phyloP scores from a whole-genome alignment of 2,113 vertebrate species.

The Anas platyrhynchos region DNA sequence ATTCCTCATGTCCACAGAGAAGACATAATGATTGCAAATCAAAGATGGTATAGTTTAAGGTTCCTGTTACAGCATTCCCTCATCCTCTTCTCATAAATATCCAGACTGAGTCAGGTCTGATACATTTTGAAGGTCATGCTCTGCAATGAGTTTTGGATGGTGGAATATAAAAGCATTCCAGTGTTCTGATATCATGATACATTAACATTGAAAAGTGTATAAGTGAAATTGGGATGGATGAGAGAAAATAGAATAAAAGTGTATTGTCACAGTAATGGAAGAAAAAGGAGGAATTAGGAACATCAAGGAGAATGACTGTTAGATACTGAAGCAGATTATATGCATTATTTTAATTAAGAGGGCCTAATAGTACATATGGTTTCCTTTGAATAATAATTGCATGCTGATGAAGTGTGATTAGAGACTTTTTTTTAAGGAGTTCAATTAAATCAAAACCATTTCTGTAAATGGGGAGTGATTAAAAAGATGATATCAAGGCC shows the following conservation, averaged over 20 bases:
- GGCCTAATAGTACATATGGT: slow-evolving; percentile 68
- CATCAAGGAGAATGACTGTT: slow-evolving; percentile 42
- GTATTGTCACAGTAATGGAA: slow-evolving; percentile 6
- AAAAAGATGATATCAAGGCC: slow-evolving; percentile 68
- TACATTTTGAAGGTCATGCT: neutral
- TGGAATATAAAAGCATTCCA: neutral
- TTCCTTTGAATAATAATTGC: slow-evolving; percentile 74
- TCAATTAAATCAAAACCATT: slow-evolving; percentile 76
- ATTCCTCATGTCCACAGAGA: neutral
- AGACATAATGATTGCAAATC: neutral
- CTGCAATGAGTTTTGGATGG: neutral
- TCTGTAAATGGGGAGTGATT: slow-evolving; percentile 71
- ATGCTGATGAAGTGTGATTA: slow-evolving; percentile 75
- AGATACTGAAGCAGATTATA: slow-evolving; percentile 54
- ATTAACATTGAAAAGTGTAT: neutral
- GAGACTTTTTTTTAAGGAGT: slow-evolving; percentile 57
- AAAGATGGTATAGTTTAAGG: neutral
- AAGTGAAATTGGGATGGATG: neutral
- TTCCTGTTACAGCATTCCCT: neutral
- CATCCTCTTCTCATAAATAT: neutral
- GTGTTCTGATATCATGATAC: neutral
- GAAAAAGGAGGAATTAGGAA: slow-evolving; percentile 43
- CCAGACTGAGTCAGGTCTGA: neutral
- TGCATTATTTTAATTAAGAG: slow-evolving; percentile 76
- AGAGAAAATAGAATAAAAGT: neutral